Evolutionary conservation across 2,113 vertebrate species (phyloP).

Genomic region (Mugil cephalus): DNA sequence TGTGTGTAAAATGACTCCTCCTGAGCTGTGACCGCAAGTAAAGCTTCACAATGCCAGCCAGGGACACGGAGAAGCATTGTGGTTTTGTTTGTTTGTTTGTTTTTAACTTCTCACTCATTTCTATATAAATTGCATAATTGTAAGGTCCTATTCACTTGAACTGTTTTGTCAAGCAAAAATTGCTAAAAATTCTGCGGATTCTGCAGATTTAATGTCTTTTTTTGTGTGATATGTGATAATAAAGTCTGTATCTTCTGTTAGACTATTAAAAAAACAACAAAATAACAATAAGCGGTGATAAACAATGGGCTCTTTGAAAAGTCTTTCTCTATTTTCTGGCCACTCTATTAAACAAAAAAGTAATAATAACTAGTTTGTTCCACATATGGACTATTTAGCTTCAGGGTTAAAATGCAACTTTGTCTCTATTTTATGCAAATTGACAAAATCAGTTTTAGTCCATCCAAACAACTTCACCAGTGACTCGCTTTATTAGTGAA

Average conservation of each 20-base stretch:
- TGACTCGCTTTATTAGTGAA: neutral
- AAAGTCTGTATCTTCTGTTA: neutral
- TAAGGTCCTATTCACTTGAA: no score
- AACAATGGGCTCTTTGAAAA: no score
- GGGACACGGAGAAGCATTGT: neutral
- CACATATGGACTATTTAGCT: no score
- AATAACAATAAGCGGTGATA: no score
- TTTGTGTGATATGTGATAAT: neutral
- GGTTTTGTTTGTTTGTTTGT: neutral
- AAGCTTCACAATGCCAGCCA: neutral
- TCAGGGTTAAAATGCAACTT: no score
- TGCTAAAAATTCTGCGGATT: neutral
- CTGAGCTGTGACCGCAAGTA: conserved; percentile 12
- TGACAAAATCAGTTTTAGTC: no score
- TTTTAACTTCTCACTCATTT: neutral
- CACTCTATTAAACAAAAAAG: no score
- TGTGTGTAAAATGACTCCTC: conserved; percentile 4
- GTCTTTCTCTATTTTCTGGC: no score
- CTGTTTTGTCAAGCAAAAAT: neutral
- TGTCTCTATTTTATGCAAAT: no score
- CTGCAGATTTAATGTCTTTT: neutral
- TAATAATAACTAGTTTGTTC: no score
- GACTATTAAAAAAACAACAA: no score
- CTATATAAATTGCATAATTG: neutral
- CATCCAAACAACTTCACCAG: no score